Base-by-base conservation (phyloP, 1,140 invertebrate species). In the Drosophila sulfurigaster region DNA sequence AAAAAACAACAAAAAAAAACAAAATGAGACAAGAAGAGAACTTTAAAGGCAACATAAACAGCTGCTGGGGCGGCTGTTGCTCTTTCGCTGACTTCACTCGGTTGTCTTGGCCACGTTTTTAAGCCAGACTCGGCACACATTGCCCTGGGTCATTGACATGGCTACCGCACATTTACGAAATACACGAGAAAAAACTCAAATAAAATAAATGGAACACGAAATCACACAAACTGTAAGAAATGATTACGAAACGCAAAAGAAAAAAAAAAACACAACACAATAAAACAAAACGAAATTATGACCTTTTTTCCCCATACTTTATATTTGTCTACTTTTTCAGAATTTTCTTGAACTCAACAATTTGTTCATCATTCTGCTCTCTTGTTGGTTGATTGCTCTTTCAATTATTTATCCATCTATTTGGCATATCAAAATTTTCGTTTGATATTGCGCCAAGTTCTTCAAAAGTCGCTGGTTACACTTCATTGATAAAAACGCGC, bases 101-200 rank as follows among this genome's bases (percentile, higher is more conserved):
- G 76, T 79, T 77, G 70, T 72, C 81, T 66, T 69, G 66, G 57
- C 77, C 66, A 68, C 49, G 38, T 63, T 70, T 70, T 60, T 46
- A 54, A 74, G 65, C 65, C 57, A 35, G 30, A 15, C 56, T 43
- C 51, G 45, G 25, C 65, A 70, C 46, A 70, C 52, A 71, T 75
- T 71, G 58, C 57, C 41, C 20, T 60, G 57, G 74, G 60, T 77
- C 74, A 77, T 66, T 77, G 74, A 77, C 74, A 59, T 64, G 66
- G 32, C 46, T 30, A 28, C 28, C 2, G 41, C 41, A 51, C 32
- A 72, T 51, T 56, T 35, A 46, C 35, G 35, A 46, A 52, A 63
- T 28, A 43, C 35, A 41, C 41, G 32, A 16, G 28, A 25, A 35
- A 64, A 56, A 28, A 57, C 7, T 57, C n/a, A 43, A 70, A 30